Conservation (phyloP, 2,888 invertebrate species). For the Eupithecia pulchellata region DNA sequence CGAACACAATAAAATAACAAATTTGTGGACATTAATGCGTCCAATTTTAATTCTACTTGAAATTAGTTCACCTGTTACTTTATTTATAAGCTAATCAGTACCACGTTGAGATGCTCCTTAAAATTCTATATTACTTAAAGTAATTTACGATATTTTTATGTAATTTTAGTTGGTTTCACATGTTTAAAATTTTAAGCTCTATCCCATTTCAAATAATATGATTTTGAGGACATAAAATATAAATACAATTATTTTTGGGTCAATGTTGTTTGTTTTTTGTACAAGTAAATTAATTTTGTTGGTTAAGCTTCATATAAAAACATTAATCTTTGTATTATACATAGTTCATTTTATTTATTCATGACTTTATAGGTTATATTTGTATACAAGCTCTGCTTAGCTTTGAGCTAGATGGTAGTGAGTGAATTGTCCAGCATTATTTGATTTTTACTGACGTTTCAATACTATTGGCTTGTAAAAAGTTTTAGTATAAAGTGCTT, state of each 20-base stretch:
- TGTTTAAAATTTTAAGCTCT: constrained; percentile 60
- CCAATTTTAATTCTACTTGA: constrained; percentile 69
- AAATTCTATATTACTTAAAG: constrained; percentile 62
- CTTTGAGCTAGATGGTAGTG: no score
- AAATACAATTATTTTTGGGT: constrained; percentile 60
- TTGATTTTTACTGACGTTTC: no score
- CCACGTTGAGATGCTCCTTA: constrained; percentile 64
- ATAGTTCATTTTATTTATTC: no score
- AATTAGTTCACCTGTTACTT: constrained; percentile 70
- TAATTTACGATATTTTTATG: constrained; percentile 53
- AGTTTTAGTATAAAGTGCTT: background rate
- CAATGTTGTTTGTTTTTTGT: constrained; percentile 56
- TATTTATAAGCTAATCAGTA: constrained; percentile 68
- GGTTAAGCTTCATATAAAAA: constrained; percentile 4
- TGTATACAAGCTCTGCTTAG: no score
- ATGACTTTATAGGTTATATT: no score
- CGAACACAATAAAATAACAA: constrained; percentile 68
- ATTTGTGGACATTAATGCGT: constrained; percentile 69
- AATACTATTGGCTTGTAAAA: background rate
- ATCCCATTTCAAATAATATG: constrained; percentile 53
- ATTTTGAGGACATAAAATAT: constrained; percentile 54
- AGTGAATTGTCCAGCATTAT: no score
- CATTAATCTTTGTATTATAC: no score
- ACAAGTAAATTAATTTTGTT: constrained; percentile 48
- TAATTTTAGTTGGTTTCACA: constrained; percentile 36